These are phyloP conservation scores for Branchinecta lindahli DNA, from an alignment of 1,140 invertebrate genomes.

Conservation along the genomic window DNA sequence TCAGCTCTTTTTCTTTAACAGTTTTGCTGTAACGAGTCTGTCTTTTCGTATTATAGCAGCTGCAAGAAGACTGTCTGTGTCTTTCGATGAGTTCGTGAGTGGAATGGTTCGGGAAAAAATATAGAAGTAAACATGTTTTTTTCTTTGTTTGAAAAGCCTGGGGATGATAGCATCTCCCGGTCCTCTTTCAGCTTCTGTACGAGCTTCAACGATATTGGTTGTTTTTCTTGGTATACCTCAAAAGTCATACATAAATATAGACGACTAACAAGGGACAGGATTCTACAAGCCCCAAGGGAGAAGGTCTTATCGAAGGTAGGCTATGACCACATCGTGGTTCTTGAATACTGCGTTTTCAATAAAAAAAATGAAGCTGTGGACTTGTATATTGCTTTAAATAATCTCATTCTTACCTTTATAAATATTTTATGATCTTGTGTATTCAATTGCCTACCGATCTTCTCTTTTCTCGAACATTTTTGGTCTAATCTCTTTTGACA, in stretches of 20 bases:
- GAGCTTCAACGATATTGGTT: no score
- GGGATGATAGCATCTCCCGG: slow-evolving; percentile 22
- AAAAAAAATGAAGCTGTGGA: no score
- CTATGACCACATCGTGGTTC: no score
- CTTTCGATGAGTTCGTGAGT: slow-evolving; percentile 29
- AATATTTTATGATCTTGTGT: no score
- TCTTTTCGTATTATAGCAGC: slow-evolving; percentile 28
- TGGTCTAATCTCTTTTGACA: no score
- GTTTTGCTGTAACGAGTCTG: slow-evolving; percentile 28
- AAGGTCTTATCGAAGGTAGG: slow-evolving; percentile 24
- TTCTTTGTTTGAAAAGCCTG: slow-evolving; percentile 23
- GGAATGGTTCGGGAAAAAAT: slow-evolving; percentile 27
- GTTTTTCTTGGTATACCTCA: slow-evolving; percentile 26
- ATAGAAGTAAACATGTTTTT: slow-evolving; percentile 17
- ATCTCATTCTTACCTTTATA: no score
- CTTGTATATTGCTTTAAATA: no score
- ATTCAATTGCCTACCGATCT: no score
- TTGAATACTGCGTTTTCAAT: no score
- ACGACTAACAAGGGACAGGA: slow-evolving; percentile 18
- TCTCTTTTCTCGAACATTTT: no score
- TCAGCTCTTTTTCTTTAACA: slow-evolving; percentile 30
- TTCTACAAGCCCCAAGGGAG: slow-evolving; percentile 23
- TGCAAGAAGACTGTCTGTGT: slow-evolving; percentile 30
- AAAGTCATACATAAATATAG: slow-evolving; percentile 23
- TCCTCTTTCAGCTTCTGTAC: slow-evolving; percentile 22